phyloP scores from a whole-genome alignment of 2,797 vertebrate species.

The Protonibea diacanthus region DNA sequence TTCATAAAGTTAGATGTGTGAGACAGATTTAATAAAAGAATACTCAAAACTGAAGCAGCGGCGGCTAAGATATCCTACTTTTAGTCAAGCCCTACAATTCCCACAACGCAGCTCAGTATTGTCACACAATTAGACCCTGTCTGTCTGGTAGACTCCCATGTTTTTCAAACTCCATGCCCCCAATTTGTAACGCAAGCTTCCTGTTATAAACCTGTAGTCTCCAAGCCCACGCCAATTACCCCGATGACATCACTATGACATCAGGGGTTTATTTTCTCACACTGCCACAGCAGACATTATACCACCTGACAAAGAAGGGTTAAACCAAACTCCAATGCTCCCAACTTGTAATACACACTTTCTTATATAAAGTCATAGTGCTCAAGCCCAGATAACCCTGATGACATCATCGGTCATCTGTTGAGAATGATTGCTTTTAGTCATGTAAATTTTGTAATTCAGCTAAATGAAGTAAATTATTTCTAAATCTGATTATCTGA shows the following conservation, averaged over 20 bases:
- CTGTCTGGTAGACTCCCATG: neutral
- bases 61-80: neutral
- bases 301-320: neutral
- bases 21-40: neutral
- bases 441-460: neutral
- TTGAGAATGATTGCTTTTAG: neutral
- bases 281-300: neutral
- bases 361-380: neutral
- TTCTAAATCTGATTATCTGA: neutral
- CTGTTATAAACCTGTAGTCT: neutral
- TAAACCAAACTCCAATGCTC: neutral
- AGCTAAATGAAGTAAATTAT: neutral
- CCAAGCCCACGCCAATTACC: neutral
- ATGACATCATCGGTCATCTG: neutral
- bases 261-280: neutral
- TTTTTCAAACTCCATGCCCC: slow-evolving; percentile 2
- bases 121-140: neutral
- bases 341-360: neutral
- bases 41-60: neutral
- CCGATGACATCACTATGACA: slow-evolving; percentile 6
- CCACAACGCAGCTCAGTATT: neutral
- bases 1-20: neutral
- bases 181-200: neutral
- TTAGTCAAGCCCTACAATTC: neutral
- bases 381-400: neutral